Evolutionary conservation across 2,888 invertebrate genomes (phyloP).

Genomic region (Diarsia brunnea): DNA sequence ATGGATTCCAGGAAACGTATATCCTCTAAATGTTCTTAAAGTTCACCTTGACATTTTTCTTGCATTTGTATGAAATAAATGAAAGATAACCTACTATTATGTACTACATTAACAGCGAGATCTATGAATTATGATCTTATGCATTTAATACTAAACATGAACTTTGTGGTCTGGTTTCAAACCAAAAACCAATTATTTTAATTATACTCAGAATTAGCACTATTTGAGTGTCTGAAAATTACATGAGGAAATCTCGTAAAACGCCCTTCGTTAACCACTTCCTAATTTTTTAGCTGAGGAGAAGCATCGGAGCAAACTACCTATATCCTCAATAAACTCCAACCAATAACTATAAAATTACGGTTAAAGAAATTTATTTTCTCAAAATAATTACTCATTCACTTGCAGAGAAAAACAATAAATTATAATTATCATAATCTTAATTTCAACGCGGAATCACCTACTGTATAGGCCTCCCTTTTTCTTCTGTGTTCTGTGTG

Average conservation of each 20-base stretch:
- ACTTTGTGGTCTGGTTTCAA: not conserved
- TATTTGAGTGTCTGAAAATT: not conserved
- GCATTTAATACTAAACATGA: not conserved
- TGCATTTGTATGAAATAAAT: not conserved
- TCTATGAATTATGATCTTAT: slow-evolving; percentile 8
- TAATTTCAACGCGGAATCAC: too few species aligned
- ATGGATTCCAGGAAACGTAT: not conserved
- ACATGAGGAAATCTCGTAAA: not conserved
- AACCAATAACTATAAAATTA: not conserved
- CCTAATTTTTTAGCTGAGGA: not conserved
- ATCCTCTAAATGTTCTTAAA: slow-evolving; percentile 2
- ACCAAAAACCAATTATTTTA: not conserved
- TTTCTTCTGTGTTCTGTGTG: too few species aligned
- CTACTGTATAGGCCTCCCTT: too few species aligned
- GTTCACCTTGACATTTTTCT: slow-evolving; percentile 32
- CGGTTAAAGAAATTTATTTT: too few species aligned
- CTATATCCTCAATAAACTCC: not conserved
- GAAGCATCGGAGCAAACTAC: not conserved
- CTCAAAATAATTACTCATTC: too few species aligned
- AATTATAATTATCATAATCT: too few species aligned
- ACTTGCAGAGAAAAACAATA: too few species aligned
- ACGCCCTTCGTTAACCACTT: not conserved
- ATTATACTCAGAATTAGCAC: not conserved
- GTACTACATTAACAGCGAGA: not conserved
- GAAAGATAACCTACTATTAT: not conserved